A percentile compares a stretch with the other conserved stretches of the same genome.
Evolutionary conservation across 64 coral and sea anemone species (phyloP).

Genomic region (Orbicella faveolata): DNA sequence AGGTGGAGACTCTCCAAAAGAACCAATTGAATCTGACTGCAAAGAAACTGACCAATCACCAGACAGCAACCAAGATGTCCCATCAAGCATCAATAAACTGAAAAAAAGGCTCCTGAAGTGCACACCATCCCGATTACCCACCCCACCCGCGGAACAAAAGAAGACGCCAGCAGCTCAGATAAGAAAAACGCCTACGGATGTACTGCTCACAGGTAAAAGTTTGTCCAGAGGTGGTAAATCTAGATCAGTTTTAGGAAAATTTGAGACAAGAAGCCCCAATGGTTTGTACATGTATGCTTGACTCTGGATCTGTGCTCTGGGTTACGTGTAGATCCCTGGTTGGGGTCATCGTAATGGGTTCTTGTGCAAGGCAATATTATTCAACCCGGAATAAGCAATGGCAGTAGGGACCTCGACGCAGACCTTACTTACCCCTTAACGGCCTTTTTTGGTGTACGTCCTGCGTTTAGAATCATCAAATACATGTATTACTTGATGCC

Average conservation of each 20-base stretch:
- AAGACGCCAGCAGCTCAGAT: neutral
- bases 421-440: too few relatives aligned
- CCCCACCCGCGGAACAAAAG: neutral
- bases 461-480: too few relatives aligned
- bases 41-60: neutral
- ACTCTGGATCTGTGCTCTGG: too few relatives aligned
- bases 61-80: neutral
- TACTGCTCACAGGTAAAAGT: conserved; percentile 11
- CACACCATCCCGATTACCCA: neutral
- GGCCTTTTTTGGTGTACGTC: too few relatives aligned
- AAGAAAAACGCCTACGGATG: conserved; percentile 1
- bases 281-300: neutral
- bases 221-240: neutral
- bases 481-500: too few relatives aligned
- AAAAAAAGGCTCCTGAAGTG: conserved; percentile 24
- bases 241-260: neutral
- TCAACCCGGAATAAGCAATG: too few relatives aligned
- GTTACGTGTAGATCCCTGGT: too few relatives aligned
- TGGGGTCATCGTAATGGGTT: too few relatives aligned
- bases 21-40: neutral
- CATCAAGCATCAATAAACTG: conserved; percentile 36
- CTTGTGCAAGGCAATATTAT: too few relatives aligned
- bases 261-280: neutral
- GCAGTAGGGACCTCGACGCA: too few relatives aligned
- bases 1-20: neutral